These are phyloP conservation scores for Acanthococcus lagerstroemiae DNA, from an alignment of 2,888 invertebrate species.

Conservation along the genomic window DNA sequence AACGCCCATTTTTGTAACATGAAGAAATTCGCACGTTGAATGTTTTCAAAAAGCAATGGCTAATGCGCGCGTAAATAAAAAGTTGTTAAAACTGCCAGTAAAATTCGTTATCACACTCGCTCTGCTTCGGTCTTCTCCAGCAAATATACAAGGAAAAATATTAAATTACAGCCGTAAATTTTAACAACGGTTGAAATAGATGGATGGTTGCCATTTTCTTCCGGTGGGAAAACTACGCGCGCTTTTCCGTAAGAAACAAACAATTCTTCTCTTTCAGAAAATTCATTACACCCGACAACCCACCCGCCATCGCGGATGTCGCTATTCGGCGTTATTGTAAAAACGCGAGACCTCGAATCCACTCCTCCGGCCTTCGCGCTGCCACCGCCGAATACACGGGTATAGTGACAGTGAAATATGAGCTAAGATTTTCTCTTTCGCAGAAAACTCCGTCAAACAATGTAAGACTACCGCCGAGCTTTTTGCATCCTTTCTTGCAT, in stretches of 20 bases:
- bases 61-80: too few species aligned
- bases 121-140: background rate
- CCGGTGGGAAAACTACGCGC: conserved; percentile 10
- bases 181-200: conserved; percentile 28
- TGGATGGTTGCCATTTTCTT: conserved; percentile 30
- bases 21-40: too few species aligned
- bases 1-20: too few species aligned
- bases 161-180: conserved; percentile 29
- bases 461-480: conserved; percentile 20
- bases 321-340: conserved; percentile 8
- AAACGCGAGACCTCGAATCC: conserved; percentile 13
- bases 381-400: background rate
- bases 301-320: conserved; percentile 18
- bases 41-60: too few species aligned
- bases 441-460: conserved; percentile 21
- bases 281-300: conserved; percentile 30
- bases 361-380: background rate
- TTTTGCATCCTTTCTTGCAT: conserved; percentile 19
- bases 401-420: conserved; percentile 28
- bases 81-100: too few species aligned
- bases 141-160: conserved; percentile 23
- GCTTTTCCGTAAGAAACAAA: conserved; percentile 7
- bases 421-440: conserved; percentile 27
- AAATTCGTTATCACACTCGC: background rate
- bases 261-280: conserved; percentile 31